Evolutionary conservation across 1,140 invertebrate species (phyloP).

Genomic region (Drosophila leontia): DNA sequence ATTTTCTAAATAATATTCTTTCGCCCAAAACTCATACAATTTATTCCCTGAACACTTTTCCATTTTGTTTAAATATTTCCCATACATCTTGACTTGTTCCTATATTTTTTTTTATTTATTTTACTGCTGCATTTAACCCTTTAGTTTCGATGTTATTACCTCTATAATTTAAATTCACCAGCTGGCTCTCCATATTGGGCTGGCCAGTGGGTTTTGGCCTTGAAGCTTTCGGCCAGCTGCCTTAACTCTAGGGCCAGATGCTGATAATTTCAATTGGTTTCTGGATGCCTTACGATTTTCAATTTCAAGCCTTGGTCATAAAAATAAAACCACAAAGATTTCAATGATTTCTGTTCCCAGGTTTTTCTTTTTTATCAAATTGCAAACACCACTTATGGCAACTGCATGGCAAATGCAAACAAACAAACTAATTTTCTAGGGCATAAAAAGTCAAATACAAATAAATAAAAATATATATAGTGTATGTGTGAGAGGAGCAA

Average conservation of each 20-base stretch:
- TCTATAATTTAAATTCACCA: constrained; percentile 27
- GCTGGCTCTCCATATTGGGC: constrained; percentile 5
- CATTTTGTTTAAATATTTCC: not conserved
- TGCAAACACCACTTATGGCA: not conserved
- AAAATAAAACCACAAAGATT: constrained; percentile 5
- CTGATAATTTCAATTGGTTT: constrained; percentile 27
- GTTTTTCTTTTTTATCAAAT: not conserved
- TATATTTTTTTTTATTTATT: not conserved
- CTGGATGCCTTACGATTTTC: not conserved
- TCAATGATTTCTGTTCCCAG: not conserved
- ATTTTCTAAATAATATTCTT: not conserved
- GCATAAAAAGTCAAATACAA: constrained; percentile 24
- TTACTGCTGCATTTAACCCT: not conserved
- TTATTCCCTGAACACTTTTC: not conserved
- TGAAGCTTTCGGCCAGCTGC: constrained; percentile 1
- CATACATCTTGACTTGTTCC: not conserved
- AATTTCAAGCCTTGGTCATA: constrained; percentile 1
- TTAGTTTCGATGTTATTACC: constrained; percentile 5
- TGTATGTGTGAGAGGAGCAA: not conserved
- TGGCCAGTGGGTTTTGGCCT: not conserved
- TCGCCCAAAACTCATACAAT: not conserved
- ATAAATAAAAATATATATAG: not conserved
- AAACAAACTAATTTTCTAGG: constrained; percentile 60
- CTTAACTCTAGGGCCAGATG: constrained; percentile 9
- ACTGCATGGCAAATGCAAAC: constrained; percentile 10